These are phyloP conservation scores for Oryzias woworae DNA, from an alignment of 2,113 vertebrate species.

Conservation along the genomic window DNA sequence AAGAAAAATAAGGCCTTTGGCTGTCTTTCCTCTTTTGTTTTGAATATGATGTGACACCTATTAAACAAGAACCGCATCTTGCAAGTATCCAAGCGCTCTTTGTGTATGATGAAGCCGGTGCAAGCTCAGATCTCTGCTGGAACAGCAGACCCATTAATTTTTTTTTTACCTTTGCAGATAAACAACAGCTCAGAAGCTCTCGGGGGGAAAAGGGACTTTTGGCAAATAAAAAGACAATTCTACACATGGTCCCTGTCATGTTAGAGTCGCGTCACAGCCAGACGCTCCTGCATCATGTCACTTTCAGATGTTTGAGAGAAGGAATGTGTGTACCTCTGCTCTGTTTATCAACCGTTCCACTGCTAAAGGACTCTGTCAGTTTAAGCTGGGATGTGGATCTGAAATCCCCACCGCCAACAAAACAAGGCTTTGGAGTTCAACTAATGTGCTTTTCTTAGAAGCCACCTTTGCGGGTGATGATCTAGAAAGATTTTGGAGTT, in stretches of 20 bases:
- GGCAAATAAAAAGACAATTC: conserved; percentile 43
- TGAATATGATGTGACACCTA: conserved; percentile 50
- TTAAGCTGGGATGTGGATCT: conserved; percentile 1
- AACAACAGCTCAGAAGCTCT: conserved; percentile 55
- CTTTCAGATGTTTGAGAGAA: conserved; percentile 71
- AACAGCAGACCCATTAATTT: conserved; percentile 26
- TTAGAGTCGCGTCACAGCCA: conserved; percentile 51
- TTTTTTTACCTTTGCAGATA: conserved; percentile 29
- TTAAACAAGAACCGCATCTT: conserved; percentile 60
- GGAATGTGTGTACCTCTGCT: conserved; percentile 76
- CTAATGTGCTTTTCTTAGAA: too few relatives aligned
- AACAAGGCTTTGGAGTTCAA: too few relatives aligned
- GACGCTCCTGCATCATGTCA: conserved; percentile 77
- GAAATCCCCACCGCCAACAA: not conserved
- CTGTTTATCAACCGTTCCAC: conserved; percentile 31
- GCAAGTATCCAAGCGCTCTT: conserved; percentile 30
- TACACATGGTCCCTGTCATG: conserved; percentile 77
- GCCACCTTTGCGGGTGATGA: too few relatives aligned
- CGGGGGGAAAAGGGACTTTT: conserved; percentile 43
- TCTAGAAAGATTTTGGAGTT: too few relatives aligned
- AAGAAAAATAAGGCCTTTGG: not conserved
- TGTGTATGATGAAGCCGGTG: conserved; percentile 34
- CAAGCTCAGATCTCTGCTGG: conserved; percentile 39
- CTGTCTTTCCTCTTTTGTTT: conserved; percentile 34
- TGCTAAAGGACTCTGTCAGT: conserved; percentile 31